These are phyloP conservation scores for Vollenhovia emeryi DNA, from an alignment of 1,140 invertebrate species.

Conservation along the genomic window DNA sequence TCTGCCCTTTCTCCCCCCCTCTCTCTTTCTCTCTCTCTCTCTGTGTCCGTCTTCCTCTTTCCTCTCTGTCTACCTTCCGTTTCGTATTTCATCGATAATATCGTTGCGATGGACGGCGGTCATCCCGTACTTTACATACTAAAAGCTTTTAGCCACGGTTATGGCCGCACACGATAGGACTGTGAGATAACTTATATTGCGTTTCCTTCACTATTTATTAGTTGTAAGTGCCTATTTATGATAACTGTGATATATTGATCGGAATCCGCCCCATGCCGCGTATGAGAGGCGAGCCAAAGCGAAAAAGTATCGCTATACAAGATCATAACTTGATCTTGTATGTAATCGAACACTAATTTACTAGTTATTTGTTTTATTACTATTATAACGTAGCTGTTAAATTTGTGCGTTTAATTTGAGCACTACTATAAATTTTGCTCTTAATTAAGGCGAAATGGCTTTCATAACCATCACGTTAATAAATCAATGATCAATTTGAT, in stretches of 20 bases:
- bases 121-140: slow-evolving; percentile 63
- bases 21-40: background rate
- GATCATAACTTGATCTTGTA: background rate
- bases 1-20: background rate
- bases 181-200: slow-evolving; percentile 54
- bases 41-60: background rate
- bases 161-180: slow-evolving; percentile 44
- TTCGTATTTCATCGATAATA: slow-evolving; percentile 67
- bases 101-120: slow-evolving; percentile 46
- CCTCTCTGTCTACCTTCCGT: slow-evolving; percentile 22
- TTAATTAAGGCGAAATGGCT: slow-evolving; percentile 37
- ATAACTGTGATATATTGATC: slow-evolving; percentile 58
- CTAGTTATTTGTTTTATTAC: slow-evolving; percentile 8
- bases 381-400: slow-evolving; percentile 3
- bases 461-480: slow-evolving; percentile 52
- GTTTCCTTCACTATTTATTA: slow-evolving; percentile 58
- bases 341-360: slow-evolving; percentile 16
- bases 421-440: slow-evolving; percentile 33
- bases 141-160: slow-evolving; percentile 62
- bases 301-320: slow-evolving; percentile 1
- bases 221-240: slow-evolving; percentile 55
- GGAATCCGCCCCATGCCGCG: slow-evolving; percentile 1
- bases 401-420: slow-evolving; percentile 19
- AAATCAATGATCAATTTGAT: slow-evolving; percentile 51
- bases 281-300: background rate